These are phyloP conservation scores for Scelioninae gen. 2 DNA, from an alignment of 2,888 invertebrate species.

Conservation along the genomic window DNA sequence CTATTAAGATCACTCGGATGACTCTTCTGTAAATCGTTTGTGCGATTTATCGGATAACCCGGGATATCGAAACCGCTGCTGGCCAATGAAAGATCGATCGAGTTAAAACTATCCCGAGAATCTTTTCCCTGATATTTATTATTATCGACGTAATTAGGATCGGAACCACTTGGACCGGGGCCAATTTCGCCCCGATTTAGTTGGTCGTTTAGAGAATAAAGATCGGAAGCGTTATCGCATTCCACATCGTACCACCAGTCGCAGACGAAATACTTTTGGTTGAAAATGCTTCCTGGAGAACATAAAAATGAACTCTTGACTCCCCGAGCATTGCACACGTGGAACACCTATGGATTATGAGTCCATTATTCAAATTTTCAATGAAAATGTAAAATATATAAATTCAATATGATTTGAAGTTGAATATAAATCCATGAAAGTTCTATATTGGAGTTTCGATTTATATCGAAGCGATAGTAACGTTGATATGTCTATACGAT, in stretches of 20 bases:
- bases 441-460: too few relatives aligned
- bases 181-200: constrained; percentile 48
- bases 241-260: constrained; percentile 79
- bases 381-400: too few relatives aligned
- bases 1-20: too few relatives aligned
- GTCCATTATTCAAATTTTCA: constrained; percentile 20
- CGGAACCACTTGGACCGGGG: constrained; percentile 15
- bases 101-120: constrained; percentile 51
- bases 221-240: constrained; percentile 70
- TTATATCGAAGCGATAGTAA: too few relatives aligned
- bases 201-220: constrained; percentile 62
- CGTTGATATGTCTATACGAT: too few relatives aligned
- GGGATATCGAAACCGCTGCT: constrained; percentile 62
- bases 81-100: constrained; percentile 63
- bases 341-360: constrained; percentile 74
- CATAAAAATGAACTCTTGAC: constrained; percentile 77
- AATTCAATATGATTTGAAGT: too few relatives aligned
- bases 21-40: constrained; percentile 33
- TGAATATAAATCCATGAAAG: too few relatives aligned
- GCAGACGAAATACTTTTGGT: constrained; percentile 77
- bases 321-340: constrained; percentile 76
- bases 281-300: constrained; percentile 78
- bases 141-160: constrained; percentile 36
- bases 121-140: constrained; percentile 42
- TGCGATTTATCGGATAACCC: constrained; percentile 36